These are phyloP conservation scores for Scelioninae gen. 1 DNA, from an alignment of 2,888 invertebrate genomes.

Conservation along the genomic window DNA sequence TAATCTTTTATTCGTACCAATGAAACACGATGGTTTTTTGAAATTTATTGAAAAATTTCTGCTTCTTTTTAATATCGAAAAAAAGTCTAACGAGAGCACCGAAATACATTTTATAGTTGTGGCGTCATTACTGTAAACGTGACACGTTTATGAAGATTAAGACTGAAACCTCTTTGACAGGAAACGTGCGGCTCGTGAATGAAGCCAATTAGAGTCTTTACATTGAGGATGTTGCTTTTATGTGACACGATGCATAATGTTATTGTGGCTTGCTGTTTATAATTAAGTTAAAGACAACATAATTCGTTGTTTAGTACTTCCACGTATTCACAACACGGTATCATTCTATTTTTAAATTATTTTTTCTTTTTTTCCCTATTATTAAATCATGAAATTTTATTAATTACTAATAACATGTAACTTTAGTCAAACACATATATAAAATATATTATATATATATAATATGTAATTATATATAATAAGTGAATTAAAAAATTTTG, in stretches of 20 bases:
- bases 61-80: neutral
- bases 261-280: conserved; percentile 41
- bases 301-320: neutral
- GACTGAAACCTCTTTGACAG: conserved; percentile 55
- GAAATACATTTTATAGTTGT: conserved; percentile 24
- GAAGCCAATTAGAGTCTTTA: conserved; percentile 63
- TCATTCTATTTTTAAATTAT: too few species aligned
- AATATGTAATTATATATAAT: too few species aligned
- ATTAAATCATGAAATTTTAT: too few species aligned
- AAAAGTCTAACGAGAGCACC: conserved; percentile 29
- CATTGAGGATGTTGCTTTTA: conserved; percentile 52
- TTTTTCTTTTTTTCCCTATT: too few species aligned
- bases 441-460: too few species aligned
- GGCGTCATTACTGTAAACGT: conserved; percentile 45
- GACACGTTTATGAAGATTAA: conserved; percentile 61
- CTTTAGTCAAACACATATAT: too few species aligned
- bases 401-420: too few species aligned
- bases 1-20: too few species aligned
- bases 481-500: too few species aligned
- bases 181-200: conserved; percentile 61
- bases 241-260: conserved; percentile 62
- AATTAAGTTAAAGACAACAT: conserved; percentile 51
- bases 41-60: too few species aligned
- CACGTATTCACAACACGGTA: conserved; percentile 3
- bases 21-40: too few species aligned